These are phyloP conservation scores for Halcyon chelicuti DNA, from an alignment of 2,797 vertebrate genomes.

Conservation along the genomic window DNA sequence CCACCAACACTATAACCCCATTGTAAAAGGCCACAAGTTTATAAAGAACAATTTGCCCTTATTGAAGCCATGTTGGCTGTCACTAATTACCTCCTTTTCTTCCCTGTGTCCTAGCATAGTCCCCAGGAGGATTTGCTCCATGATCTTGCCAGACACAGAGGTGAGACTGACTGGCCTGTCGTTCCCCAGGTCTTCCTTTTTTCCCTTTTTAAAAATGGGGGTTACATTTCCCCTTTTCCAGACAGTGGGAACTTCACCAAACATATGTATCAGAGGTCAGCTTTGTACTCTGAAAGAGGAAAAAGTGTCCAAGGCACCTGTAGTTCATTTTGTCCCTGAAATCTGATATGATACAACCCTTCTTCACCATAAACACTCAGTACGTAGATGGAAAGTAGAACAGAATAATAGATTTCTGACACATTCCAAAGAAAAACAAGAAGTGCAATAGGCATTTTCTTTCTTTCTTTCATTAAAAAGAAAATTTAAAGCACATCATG, in stretches of 20 bases:
- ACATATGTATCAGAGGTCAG: background rate
- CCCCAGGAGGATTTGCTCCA: background rate
- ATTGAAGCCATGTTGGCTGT: background rate
- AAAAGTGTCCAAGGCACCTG: background rate
- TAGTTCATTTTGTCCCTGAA: background rate
- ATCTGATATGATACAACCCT: background rate
- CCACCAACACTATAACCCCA: background rate
- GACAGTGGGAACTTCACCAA: no score
- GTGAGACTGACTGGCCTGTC: background rate
- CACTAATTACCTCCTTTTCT: background rate
- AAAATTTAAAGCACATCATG: slow-evolving; percentile 2
- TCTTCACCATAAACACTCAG: background rate
- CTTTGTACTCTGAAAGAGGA: background rate
- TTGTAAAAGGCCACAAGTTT: background rate
- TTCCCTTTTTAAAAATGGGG: background rate
- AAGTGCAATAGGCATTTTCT: background rate
- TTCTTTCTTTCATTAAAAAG: no score
- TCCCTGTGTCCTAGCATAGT: background rate
- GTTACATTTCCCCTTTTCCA: background rate
- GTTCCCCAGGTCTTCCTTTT: background rate
- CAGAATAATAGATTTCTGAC: background rate
- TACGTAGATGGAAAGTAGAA: background rate
- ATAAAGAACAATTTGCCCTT: background rate
- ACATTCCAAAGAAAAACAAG: background rate
- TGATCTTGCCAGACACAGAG: background rate